Conservation (phyloP, 2,113 vertebrate species). For the Phrynosoma platyrhinos region DNA sequence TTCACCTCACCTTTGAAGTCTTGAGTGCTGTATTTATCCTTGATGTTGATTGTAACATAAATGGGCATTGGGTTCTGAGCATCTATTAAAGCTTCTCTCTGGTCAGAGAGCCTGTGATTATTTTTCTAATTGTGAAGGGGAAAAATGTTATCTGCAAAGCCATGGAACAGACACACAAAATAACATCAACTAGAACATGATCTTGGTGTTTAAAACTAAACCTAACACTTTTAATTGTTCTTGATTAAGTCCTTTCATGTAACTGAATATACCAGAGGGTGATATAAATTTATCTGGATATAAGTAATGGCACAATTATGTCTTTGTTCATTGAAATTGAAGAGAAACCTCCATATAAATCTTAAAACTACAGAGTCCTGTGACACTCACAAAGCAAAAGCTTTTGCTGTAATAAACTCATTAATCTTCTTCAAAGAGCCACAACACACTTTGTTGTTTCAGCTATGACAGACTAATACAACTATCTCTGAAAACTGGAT, state of each 20-base stretch:
- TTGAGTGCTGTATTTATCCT: slow-evolving; percentile 68
- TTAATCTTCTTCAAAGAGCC: no score
- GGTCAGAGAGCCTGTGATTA: slow-evolving; percentile 79
- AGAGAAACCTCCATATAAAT: background rate
- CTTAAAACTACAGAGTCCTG: background rate
- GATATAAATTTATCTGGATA: background rate
- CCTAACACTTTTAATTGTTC: background rate
- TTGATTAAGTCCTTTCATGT: background rate
- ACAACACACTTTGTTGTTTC: no score
- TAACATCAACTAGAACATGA: background rate
- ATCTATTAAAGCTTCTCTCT: slow-evolving; percentile 72
- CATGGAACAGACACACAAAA: accelerated
- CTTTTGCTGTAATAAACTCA: no score
- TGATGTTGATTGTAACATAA: slow-evolving; percentile 76
- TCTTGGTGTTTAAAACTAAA: background rate
- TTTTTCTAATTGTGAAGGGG: slow-evolving; percentile 73
- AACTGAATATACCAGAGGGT: background rate
- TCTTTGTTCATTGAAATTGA: background rate
- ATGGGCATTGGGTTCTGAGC: slow-evolving; percentile 84
- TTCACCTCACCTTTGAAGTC: slow-evolving; percentile 80
- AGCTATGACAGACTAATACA: no score
- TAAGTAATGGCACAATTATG: background rate
- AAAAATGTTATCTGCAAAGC: background rate
- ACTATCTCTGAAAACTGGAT: no score
- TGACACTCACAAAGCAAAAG: background rate